A percentile compares a stretch with the other conserved stretches of the same genome.
These are phyloP conservation scores for Lophotriccus pileatus DNA, from an alignment of 2,797 vertebrate species.

Conservation along the genomic window DNA sequence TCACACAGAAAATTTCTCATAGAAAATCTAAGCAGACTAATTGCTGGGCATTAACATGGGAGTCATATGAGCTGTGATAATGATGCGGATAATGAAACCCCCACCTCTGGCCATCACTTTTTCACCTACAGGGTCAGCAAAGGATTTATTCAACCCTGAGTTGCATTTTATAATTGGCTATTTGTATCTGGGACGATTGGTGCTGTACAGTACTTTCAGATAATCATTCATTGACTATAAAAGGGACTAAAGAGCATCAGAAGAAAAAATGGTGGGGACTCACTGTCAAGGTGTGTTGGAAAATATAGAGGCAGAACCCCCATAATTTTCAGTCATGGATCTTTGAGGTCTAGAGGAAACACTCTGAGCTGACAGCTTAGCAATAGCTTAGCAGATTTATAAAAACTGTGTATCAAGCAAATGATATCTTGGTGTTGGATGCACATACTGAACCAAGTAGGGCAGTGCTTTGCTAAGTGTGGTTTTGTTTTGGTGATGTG, in stretches of 20 bases:
- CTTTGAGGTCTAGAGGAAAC: neutral
- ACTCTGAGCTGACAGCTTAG: neutral
- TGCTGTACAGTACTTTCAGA: neutral
- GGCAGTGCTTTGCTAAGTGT: neutral
- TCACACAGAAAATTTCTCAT: constrained; percentile 14
- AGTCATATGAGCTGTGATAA: constrained; percentile 13
- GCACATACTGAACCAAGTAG: neutral
- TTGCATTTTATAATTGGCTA: neutral
- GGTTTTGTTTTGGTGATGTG: neutral
- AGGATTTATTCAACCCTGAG: neutral
- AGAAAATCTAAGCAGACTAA: constrained; percentile 43
- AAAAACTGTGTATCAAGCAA: neutral
- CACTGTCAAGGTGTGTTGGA: neutral
- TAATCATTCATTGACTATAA: neutral
- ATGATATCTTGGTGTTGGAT: neutral
- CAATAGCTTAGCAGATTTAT: neutral
- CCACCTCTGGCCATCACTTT: neutral
- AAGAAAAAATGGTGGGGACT: neutral
- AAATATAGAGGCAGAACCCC: neutral
- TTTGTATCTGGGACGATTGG: neutral
- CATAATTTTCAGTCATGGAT: neutral
- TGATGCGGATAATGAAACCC: constrained; percentile 10
- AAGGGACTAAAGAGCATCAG: neutral
- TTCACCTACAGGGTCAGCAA: neutral
- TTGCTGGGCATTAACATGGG: constrained; percentile 15